Conservation (phyloP, 2,888 invertebrate genomes). For the Cantharis rustica region DNA sequence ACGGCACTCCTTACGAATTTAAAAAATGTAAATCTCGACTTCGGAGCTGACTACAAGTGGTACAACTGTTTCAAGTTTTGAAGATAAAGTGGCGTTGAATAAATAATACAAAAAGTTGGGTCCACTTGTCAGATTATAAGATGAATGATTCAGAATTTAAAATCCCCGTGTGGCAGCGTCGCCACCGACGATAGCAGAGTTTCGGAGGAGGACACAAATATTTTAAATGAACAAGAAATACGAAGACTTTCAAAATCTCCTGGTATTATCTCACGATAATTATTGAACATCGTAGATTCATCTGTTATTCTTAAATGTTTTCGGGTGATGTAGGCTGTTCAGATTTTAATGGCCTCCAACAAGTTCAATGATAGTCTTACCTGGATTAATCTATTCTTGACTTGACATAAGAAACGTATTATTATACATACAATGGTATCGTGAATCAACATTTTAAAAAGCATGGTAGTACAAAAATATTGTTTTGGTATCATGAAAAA, state of each 20-base stretch:
- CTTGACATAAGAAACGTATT: background rate
- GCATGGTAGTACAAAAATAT: background rate
- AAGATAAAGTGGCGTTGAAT: constrained; percentile 35
- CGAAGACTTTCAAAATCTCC: constrained; percentile 17
- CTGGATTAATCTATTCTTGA: background rate
- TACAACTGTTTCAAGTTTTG: constrained; percentile 35
- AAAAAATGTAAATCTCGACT: constrained; percentile 25
- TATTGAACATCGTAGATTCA: constrained; percentile 36
- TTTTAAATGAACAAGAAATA: constrained; percentile 7
- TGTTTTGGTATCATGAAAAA: background rate
- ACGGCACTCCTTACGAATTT: constrained; percentile 24
- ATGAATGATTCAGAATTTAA: constrained; percentile 60
- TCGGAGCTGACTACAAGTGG: constrained; percentile 21
- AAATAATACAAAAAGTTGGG: constrained; percentile 47
- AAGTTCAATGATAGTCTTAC: constrained; percentile 20
- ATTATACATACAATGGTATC: background rate
- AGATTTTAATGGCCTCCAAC: constrained; percentile 23
- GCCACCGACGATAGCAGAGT: constrained; percentile 25
- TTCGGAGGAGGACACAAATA: constrained; percentile 17
- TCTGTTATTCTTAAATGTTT: constrained; percentile 35
- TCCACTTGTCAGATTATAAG: constrained; percentile 59
- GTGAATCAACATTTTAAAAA: background rate
- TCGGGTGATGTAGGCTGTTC: constrained; percentile 25
- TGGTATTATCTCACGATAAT: constrained; percentile 36
- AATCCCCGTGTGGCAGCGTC: constrained; percentile 47